Conservation (phyloP, 1,140 invertebrate species). For the Hetaerina americana region DNA sequence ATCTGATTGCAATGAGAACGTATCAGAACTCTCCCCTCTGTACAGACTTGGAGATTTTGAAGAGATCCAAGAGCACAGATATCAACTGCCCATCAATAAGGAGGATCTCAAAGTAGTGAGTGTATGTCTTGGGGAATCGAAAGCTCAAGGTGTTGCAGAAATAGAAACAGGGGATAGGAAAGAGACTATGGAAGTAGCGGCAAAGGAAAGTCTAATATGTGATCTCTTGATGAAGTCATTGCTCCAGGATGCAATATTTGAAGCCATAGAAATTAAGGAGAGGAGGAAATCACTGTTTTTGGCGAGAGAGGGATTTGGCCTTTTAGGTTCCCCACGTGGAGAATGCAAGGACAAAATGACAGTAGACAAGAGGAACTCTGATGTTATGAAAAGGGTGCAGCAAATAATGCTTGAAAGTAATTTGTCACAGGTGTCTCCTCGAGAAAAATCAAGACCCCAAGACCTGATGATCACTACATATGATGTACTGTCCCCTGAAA, state of each 20-base stretch:
- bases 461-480: conserved; percentile 17
- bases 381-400: not conserved
- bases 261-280: not conserved
- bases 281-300: not conserved
- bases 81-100: not conserved
- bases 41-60: not conserved
- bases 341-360: not conserved
- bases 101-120: not conserved
- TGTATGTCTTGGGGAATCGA: too few relatives aligned
- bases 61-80: not conserved
- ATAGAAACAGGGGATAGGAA: too few relatives aligned
- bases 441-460: conserved; percentile 23
- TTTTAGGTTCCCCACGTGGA: not conserved
- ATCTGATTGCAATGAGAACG: not conserved
- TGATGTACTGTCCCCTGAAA: not conserved
- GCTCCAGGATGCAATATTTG: not conserved
- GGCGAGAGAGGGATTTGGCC: not conserved
- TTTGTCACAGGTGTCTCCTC: conserved; percentile 4
- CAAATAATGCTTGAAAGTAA: not conserved
- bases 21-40: not conserved
- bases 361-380: not conserved
- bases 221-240: not conserved
- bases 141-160: too few relatives aligned
- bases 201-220: not conserved
- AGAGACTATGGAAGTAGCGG: not conserved